phyloP scores from a whole-genome alignment of 2,888 invertebrate species.

The Sinohyriopsis cumingii region DNA sequence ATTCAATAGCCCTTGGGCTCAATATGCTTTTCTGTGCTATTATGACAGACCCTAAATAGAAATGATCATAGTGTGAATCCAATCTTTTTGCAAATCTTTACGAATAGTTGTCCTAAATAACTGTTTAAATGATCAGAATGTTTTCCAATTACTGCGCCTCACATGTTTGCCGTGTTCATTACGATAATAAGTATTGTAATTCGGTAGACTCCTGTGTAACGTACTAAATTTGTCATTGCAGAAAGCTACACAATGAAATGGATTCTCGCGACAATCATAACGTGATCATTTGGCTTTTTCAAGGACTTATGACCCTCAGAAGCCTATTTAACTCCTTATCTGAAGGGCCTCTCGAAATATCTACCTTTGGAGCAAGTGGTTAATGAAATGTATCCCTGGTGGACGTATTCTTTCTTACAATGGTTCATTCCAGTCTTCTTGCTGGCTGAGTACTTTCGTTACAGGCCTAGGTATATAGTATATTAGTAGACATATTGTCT shows the following conservation, averaged over 20 bases:
- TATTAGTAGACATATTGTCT: constrained; percentile 84
- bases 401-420: constrained; percentile 87
- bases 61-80: no score
- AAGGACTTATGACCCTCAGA: constrained; percentile 30
- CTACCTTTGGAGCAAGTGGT: constrained; percentile 13
- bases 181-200: no score
- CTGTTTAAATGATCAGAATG: no score
- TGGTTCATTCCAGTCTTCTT: constrained; percentile 84
- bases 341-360: constrained; percentile 17
- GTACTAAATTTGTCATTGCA: not conserved
- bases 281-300: constrained; percentile 27
- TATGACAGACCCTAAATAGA: no score
- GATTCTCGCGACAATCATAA: constrained; percentile 10
- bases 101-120: no score
- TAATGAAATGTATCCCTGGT: constrained; percentile 85
- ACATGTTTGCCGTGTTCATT: no score
- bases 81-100: no score
- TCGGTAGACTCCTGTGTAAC: not conserved
- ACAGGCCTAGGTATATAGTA: constrained; percentile 92
- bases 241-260: constrained; percentile 4
- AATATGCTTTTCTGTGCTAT: no score
- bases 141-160: no score
- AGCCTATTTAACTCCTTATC: constrained; percentile 22
- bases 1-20: no score
- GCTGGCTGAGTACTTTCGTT: constrained; percentile 84